Evolutionary conservation across 1,140 invertebrate species (phyloP).

Genomic region (Drosophila navojoa): DNA sequence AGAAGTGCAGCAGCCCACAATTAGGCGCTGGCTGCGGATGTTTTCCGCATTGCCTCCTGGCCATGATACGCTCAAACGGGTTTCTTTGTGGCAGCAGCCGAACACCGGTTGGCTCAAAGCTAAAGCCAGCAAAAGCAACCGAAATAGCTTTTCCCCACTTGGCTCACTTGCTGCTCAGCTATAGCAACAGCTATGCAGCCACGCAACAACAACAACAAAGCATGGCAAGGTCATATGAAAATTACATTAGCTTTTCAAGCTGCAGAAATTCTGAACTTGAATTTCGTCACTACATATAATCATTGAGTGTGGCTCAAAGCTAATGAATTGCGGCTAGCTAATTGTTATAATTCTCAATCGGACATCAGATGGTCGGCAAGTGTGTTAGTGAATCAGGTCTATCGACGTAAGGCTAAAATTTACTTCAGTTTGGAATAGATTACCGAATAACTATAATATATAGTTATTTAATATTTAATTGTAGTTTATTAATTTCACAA

Average conservation of each 20-base stretch:
- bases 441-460: too few species aligned
- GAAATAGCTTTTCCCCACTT: conserved; percentile 21
- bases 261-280: neutral
- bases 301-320: too few species aligned
- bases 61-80: conserved; percentile 62
- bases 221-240: conserved; percentile 32
- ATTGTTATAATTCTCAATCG: too few species aligned
- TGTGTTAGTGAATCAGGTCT: too few species aligned
- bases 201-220: neutral
- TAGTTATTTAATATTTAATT: too few species aligned
- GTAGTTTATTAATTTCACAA: too few species aligned
- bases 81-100: conserved; percentile 37
- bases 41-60: conserved; percentile 69
- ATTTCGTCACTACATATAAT: too few species aligned
- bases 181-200: too few species aligned
- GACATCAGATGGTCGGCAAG: too few species aligned
- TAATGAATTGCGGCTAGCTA: too few species aligned
- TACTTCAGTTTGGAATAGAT: too few species aligned
- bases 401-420: too few species aligned
- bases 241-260: neutral
- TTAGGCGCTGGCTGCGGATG: conserved; percentile 46
- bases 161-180: conserved; percentile 7
- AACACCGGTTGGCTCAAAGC: conserved; percentile 12
- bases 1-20: conserved; percentile 50
- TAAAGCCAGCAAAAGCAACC: neutral